phyloP scores from a whole-genome alignment of 1,140 invertebrate genomes.

The Zaprionus tsacasi region DNA sequence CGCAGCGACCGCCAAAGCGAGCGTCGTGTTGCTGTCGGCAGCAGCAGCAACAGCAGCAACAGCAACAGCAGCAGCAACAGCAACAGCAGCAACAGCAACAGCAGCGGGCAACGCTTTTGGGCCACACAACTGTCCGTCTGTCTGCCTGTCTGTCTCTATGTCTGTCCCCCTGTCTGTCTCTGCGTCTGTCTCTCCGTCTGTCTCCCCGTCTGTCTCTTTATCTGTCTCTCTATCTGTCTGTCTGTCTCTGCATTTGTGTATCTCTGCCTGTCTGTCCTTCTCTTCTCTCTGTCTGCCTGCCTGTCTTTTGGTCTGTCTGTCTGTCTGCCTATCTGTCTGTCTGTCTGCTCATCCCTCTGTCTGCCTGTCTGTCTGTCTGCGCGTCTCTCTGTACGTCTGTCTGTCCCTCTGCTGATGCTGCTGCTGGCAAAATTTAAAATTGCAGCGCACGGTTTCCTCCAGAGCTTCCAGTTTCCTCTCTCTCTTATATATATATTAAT shows the following conservation, averaged over 20 bases:
- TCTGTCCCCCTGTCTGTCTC: not conserved
- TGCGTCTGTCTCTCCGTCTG: not conserved
- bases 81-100: too few species aligned
- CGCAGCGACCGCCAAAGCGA: constrained; percentile 60
- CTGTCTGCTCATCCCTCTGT: constrained; percentile 12
- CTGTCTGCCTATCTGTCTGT: not conserved
- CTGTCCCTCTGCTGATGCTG: constrained; percentile 13
- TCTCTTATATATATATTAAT: constrained; percentile 55
- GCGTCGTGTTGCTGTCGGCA: constrained; percentile 7
- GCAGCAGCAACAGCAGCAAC: too few species aligned
- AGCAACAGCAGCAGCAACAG: too few species aligned
- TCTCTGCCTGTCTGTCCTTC: not conserved
- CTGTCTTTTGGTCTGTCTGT: not conserved
- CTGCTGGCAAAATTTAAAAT: constrained; percentile 69
- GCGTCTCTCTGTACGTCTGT: too few species aligned
- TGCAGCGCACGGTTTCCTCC: constrained; percentile 61
- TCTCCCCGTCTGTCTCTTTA: not conserved
- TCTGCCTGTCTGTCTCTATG: not conserved
- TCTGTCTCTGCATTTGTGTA: not conserved
- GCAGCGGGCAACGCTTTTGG: not conserved
- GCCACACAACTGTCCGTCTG: constrained; percentile 23
- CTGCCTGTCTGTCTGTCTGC: not conserved
- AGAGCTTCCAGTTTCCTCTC: constrained; percentile 35
- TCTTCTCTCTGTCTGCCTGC: constrained; percentile 8
- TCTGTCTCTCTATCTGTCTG: not conserved